phyloP scores from a whole-genome alignment of 2,797 vertebrate species.

The Sebastolobus altivelis region DNA sequence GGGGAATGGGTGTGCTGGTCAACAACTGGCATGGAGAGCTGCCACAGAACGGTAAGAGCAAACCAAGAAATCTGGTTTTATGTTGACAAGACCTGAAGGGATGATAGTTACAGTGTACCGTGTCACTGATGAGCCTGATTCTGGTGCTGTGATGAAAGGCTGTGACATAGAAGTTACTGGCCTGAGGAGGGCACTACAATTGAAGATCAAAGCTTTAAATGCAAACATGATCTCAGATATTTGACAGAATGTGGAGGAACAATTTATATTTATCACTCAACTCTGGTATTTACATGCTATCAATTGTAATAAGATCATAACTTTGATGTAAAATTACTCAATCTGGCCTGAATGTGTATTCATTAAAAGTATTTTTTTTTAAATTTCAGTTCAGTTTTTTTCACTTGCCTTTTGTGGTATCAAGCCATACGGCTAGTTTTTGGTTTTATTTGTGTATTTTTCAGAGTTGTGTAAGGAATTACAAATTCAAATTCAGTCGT shows the following conservation, averaged over 20 bases:
- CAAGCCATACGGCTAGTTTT: background rate
- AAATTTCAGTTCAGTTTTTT: background rate
- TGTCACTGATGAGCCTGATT: background rate
- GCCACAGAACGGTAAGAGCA: constrained; percentile 48
- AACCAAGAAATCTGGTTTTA: background rate
- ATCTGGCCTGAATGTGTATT: background rate
- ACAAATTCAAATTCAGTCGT: background rate
- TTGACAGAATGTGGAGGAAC: background rate
- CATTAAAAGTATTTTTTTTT: background rate
- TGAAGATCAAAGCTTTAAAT: no score
- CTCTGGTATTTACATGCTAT: background rate
- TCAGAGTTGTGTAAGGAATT: background rate
- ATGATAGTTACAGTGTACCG: background rate
- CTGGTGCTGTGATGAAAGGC: background rate
- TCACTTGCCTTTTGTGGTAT: background rate
- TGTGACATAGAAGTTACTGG: background rate
- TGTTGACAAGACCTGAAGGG: background rate
- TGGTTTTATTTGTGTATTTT: background rate
- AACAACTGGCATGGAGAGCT: constrained; percentile 65
- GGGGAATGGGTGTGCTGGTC: constrained; percentile 66
- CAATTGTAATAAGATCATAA: no score
- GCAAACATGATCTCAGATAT: background rate
- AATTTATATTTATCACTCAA: background rate
- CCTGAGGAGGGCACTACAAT: background rate
- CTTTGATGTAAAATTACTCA: background rate